These are phyloP conservation scores for Myrmophylax atrothorax DNA, from an alignment of 2,113 vertebrate species.

Conservation along the genomic window DNA sequence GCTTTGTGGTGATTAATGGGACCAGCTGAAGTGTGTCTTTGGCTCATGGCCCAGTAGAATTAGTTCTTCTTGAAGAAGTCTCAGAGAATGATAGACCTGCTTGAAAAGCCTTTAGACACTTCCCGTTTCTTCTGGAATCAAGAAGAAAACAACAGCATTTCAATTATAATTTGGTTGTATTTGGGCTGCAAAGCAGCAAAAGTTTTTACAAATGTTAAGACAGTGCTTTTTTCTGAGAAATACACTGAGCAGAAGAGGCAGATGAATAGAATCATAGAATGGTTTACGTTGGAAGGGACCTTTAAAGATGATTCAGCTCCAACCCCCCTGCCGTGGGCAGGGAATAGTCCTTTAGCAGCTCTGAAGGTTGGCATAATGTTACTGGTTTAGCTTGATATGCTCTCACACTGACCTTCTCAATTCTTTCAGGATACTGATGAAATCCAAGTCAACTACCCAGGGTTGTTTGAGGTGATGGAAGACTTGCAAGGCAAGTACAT, in stretches of 20 bases:
- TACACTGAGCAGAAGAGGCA: not conserved
- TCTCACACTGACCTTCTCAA: not conserved
- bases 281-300: not conserved
- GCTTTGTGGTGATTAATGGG: not conserved
- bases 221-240: not conserved
- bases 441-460: conserved; percentile 91
- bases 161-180: not conserved
- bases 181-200: not conserved
- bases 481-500: conserved; percentile 88
- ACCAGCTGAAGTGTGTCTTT: not conserved
- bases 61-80: not conserved
- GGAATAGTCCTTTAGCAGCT: not conserved
- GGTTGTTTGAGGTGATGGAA: conserved; percentile 90
- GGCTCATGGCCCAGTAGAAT: not conserved
- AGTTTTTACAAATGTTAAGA: not conserved
- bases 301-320: not conserved
- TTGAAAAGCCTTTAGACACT: not conserved
- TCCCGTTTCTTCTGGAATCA: not conserved
- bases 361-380: not conserved
- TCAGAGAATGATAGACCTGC: not conserved
- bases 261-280: not conserved
- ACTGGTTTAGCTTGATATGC: not conserved
- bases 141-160: not conserved
- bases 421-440: conserved; percentile 88
- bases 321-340: rapidly evolving